Conservation (phyloP, 2,888 invertebrate genomes). For the Seladonia tumulorum region DNA sequence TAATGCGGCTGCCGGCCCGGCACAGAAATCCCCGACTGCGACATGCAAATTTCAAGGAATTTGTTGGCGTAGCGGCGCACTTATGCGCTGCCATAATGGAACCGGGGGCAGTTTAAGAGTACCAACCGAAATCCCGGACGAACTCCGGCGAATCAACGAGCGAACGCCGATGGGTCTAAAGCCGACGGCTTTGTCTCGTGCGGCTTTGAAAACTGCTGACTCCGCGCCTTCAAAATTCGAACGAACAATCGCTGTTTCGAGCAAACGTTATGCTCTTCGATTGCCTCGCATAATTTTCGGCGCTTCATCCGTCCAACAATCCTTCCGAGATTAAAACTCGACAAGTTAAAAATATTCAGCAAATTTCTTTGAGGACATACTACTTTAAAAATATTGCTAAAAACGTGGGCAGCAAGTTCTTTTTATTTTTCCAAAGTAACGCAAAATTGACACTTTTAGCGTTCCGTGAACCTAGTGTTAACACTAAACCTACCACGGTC, state of each 20-base stretch:
- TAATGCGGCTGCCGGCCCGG: constrained; percentile 27
- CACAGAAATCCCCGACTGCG: constrained; percentile 29
- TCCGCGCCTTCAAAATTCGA: background rate
- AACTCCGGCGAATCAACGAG: constrained; percentile 32
- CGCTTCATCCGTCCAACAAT: background rate
- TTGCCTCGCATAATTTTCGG: background rate
- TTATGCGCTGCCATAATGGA: background rate
- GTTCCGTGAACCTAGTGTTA: too few species aligned
- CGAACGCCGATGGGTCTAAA: constrained; percentile 10
- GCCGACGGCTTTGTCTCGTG: background rate
- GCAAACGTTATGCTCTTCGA: background rate
- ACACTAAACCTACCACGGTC: too few species aligned
- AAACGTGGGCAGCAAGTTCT: too few species aligned
- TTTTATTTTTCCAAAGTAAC: too few species aligned
- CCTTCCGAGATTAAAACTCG: background rate
- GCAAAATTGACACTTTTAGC: too few species aligned
- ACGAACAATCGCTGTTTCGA: background rate
- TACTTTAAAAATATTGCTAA: too few species aligned
- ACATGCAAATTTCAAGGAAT: constrained; percentile 54
- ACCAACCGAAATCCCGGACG: constrained; percentile 13
- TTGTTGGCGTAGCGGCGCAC: background rate
- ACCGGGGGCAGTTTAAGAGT: constrained; percentile 13
- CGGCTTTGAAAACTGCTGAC: background rate
- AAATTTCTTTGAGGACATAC: too few species aligned
- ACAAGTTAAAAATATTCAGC: too few species aligned